These are phyloP conservation scores for Pantherophis alleghaniensis DNA, from an alignment of 2,797 vertebrate species.

Conservation along the genomic window DNA sequence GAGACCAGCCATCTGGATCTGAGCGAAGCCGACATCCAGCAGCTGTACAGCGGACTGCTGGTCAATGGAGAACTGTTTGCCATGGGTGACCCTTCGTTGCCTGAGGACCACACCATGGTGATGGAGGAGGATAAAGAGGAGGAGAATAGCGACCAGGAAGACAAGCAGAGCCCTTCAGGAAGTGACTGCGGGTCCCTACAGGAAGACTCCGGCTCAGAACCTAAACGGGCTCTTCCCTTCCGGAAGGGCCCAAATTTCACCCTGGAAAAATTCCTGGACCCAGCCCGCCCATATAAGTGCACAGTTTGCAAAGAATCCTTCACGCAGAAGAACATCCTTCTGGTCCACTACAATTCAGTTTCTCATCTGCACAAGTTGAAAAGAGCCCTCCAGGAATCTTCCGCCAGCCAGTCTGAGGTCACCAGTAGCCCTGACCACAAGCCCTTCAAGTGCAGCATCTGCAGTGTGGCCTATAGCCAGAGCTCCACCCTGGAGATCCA, in stretches of 20 bases:
- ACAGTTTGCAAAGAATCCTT: conserved; percentile 99
- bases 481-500: conserved; percentile 99
- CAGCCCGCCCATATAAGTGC: conserved; percentile 98
- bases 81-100: conserved; percentile 88
- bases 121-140: conserved; percentile 97
- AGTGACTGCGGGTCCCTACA: conserved; percentile 93
- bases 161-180: conserved; percentile 96
- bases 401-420: conserved; percentile 91
- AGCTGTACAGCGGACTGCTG: conserved; percentile 93
- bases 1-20: conserved; percentile 97
- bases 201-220: conserved; percentile 96
- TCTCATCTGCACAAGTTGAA: conserved; percentile 99
- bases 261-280: conserved; percentile 99
- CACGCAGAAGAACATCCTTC: conserved; percentile 97
- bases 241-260: conserved; percentile 99
- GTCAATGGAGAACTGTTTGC: conserved; percentile 95
- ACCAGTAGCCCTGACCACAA: conserved; percentile 99
- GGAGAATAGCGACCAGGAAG: conserved; percentile 90
- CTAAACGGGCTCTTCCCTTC: conserved; percentile 96
- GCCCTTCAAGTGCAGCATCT: conserved; percentile 98
- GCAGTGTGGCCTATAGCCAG: conserved; percentile 98
- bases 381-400: conserved; percentile 95
- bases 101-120: conserved; percentile 90
- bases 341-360: conserved; percentile 99
- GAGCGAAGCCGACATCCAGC: conserved; percentile 97